These are phyloP conservation scores for Tenrec ecaudatus DNA, from an alignment of 2,113 vertebrate genomes.

Conservation along the genomic window DNA sequence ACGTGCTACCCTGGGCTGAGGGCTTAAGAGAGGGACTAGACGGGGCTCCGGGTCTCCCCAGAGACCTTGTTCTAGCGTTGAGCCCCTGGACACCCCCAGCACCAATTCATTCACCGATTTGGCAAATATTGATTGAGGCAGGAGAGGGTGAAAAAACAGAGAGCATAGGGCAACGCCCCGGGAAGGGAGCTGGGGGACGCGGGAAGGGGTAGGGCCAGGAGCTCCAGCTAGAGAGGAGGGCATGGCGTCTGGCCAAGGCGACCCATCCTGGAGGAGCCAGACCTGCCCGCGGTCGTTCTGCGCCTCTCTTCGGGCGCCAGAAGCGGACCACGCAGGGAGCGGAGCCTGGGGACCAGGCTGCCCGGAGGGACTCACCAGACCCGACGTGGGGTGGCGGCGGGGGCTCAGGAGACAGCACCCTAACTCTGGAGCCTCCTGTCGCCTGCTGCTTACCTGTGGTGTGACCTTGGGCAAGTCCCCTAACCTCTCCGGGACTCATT, in stretches of 20 bases:
- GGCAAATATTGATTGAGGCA: not conserved
- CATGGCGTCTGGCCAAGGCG: not conserved
- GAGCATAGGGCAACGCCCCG: not conserved
- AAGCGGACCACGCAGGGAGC: too few species aligned
- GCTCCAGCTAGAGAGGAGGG: not conserved
- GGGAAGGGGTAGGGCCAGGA: not conserved
- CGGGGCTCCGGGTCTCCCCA: not conserved
- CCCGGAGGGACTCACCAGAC: too few species aligned
- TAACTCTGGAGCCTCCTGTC: not conserved
- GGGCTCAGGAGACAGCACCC: not conserved
- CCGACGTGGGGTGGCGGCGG: not conserved
- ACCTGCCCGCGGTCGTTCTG: not conserved
- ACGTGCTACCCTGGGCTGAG: not conserved
- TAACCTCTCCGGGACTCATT: not conserved
- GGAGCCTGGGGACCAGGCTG: too few species aligned
- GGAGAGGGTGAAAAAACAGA: not conserved
- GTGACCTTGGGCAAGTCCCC: slow-evolving; percentile 5
- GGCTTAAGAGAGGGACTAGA: not conserved
- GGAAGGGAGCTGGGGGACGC: not conserved
- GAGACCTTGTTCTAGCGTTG: not conserved
- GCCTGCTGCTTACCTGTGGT: not conserved
- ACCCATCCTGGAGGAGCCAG: not conserved
- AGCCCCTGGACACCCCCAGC: not conserved
- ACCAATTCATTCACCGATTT: not conserved
- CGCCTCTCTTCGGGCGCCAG: too few species aligned